These are phyloP conservation scores for Meandrusa payeni DNA, from an alignment of 2,888 invertebrate genomes.

Conservation along the genomic window DNA sequence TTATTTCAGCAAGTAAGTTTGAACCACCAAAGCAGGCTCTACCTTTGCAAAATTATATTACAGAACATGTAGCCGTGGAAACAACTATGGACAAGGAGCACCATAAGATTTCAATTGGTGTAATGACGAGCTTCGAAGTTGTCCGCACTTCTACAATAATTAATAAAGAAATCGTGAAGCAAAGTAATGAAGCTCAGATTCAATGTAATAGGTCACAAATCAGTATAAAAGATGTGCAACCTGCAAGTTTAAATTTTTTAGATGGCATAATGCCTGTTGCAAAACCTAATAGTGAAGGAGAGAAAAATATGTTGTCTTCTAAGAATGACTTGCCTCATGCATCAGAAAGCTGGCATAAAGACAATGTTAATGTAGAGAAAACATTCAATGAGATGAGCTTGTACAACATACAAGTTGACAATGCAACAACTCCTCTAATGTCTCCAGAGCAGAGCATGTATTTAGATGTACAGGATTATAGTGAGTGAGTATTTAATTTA, in stretches of 20 bases:
- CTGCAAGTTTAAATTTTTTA: conserved; percentile 61
- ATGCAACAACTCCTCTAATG: conserved; percentile 67
- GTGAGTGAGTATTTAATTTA: conserved; percentile 56
- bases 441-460: conserved; percentile 72
- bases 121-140: conserved; percentile 87
- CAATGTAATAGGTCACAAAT: conserved; percentile 69
- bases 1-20: conserved; percentile 51
- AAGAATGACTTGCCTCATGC: conserved; percentile 25
- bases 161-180: conserved; percentile 61
- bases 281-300: conserved; percentile 31
- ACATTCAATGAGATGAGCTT: conserved; percentile 69
- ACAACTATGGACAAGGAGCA: conserved; percentile 55
- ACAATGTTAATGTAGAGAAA: conserved; percentile 54
- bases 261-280: conserved; percentile 61
- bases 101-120: conserved; percentile 84
- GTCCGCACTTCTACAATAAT: conserved; percentile 69
- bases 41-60: conserved; percentile 44
- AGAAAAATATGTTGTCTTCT: conserved; percentile 10
- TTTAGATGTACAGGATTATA: conserved; percentile 71
- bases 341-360: conserved; percentile 26
- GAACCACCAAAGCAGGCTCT: conserved; percentile 38
- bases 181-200: conserved; percentile 59
- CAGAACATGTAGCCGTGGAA: conserved; percentile 54
- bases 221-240: conserved; percentile 63
- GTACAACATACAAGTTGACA: conserved; percentile 69